Conservation (phyloP, 2,797 vertebrate genomes). For the Vespertilio murinus region DNA sequence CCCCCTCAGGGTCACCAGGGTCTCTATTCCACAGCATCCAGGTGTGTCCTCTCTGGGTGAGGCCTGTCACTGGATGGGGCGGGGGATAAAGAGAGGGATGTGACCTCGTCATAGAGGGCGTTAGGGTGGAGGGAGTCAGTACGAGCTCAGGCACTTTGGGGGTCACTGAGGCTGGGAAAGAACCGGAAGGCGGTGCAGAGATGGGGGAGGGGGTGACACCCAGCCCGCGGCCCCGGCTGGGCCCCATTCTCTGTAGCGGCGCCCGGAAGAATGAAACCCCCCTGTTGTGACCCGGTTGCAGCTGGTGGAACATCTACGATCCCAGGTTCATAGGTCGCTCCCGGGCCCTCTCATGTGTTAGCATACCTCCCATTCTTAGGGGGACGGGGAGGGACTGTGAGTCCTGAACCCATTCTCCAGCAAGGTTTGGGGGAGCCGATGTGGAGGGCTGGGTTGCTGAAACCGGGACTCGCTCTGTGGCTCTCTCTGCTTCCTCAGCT, state of each 20-base stretch:
- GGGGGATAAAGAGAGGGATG: background rate
- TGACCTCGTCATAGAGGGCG: background rate
- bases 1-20: background rate
- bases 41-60: background rate
- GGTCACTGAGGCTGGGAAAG: background rate
- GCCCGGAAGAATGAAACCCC: background rate
- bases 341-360: background rate
- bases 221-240: background rate
- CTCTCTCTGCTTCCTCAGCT: background rate
- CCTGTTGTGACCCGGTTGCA: background rate
- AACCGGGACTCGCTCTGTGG: too few relatives aligned
- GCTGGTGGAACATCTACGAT: background rate
- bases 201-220: background rate
- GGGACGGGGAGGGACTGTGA: too few relatives aligned
- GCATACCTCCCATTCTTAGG: too few relatives aligned
- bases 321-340: background rate
- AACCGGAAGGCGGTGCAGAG: background rate
- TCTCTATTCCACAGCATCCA: fast-evolving
- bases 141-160: too few relatives aligned
- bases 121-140: background rate
- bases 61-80: background rate
- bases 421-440: background rate
- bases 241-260: fast-evolving
- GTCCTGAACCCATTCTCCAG: background rate
- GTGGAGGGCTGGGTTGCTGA: background rate